These are phyloP conservation scores for Rousettus madagascariensis DNA, from an alignment of 2,797 vertebrate species.

Conservation along the genomic window DNA sequence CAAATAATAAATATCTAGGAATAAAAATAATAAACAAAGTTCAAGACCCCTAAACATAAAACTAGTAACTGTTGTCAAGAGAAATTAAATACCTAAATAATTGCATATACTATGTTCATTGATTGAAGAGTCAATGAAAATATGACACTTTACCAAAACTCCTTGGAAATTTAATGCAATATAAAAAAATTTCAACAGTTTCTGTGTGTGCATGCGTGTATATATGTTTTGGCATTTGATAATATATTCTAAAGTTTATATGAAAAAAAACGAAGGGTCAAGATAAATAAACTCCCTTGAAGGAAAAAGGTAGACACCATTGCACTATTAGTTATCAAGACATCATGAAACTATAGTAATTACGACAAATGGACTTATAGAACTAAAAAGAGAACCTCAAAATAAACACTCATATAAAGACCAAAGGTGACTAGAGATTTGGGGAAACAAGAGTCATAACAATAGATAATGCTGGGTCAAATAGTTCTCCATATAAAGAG, in stretches of 20 bases:
- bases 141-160: background rate
- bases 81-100: background rate
- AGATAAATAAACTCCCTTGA: background rate
- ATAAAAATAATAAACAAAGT: conserved; percentile 8
- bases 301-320: background rate
- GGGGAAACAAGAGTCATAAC: background rate
- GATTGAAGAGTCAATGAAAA: background rate
- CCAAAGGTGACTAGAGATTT: background rate
- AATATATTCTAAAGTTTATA: background rate
- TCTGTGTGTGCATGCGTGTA: background rate
- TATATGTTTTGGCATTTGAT: background rate
- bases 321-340: background rate
- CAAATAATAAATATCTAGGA: background rate
- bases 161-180: background rate
- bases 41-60: background rate
- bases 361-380: background rate
- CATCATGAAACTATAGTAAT: background rate
- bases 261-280: background rate
- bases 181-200: background rate
- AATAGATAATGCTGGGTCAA: background rate
- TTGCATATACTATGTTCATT: background rate
- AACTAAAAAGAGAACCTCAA: background rate
- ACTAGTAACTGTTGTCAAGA: background rate
- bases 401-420: background rate
- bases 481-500: background rate